These are phyloP conservation scores for Stratiomys singularior DNA, from an alignment of 2,888 invertebrate genomes.

Conservation along the genomic window DNA sequence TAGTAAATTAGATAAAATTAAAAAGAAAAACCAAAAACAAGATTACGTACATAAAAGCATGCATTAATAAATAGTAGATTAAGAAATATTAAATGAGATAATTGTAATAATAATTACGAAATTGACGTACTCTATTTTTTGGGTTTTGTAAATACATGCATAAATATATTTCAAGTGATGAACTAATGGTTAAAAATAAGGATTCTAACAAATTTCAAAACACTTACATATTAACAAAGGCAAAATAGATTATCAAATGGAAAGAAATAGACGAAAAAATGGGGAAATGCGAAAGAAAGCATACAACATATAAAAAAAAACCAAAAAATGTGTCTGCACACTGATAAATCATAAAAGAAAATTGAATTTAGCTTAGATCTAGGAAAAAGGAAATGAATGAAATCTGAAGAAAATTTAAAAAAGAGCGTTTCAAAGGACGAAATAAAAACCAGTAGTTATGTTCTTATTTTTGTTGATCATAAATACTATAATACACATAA, in stretches of 20 bases:
- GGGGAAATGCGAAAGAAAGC: constrained; percentile 57
- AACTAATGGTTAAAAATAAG: constrained; percentile 44
- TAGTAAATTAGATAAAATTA: too few relatives aligned
- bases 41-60: neutral
- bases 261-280: constrained; percentile 50
- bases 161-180: constrained; percentile 11
- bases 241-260: neutral
- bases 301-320: constrained; percentile 52
- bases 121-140: neutral
- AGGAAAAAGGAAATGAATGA: too few relatives aligned
- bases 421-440: neutral
- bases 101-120: neutral
- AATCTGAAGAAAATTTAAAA: neutral
- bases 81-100: neutral
- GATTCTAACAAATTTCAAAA: constrained; percentile 28
- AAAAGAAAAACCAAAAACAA: neutral
- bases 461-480: constrained; percentile 34
- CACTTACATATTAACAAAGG: constrained; percentile 51
- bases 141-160: neutral
- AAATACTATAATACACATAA: constrained; percentile 31
- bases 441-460: constrained; percentile 17
- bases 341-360: constrained; percentile 46
- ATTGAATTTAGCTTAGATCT: too few relatives aligned
- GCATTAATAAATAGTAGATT: neutral
- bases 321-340: neutral